Conservation (phyloP, 2,797 vertebrate genomes). For the Pseudochromis fuscus region DNA sequence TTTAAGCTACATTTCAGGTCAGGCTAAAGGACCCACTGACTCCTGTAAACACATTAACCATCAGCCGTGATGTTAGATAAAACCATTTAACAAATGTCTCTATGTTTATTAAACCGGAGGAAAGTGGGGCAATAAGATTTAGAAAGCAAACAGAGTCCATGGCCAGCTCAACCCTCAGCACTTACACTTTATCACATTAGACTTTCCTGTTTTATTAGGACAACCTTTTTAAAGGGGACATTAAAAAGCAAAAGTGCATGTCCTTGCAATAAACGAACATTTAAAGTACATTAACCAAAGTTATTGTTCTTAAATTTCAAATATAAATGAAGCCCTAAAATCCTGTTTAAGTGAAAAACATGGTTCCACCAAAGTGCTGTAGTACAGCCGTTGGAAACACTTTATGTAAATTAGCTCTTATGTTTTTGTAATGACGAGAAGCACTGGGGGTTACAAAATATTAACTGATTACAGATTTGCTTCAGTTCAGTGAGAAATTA, state of each 20-base stretch:
- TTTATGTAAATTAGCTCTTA: neutral
- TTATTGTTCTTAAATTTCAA: neutral
- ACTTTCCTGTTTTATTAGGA: neutral
- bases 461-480: neutral
- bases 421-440: neutral
- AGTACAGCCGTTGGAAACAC: neutral
- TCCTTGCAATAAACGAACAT: neutral
- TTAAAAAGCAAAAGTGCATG: neutral
- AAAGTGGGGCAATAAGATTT: too few relatives aligned
- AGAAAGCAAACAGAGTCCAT: too few relatives aligned
- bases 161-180: neutral
- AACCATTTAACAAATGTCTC: neutral
- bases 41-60: neutral
- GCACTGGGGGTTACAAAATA: neutral
- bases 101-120: too few relatives aligned
- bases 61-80: too few relatives aligned
- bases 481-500: neutral
- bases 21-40: too few relatives aligned
- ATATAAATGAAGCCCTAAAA: neutral
- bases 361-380: neutral
- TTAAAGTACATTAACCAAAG: neutral
- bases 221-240: neutral
- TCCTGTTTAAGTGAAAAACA: neutral
- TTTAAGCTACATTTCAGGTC: too few relatives aligned
- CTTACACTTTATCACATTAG: neutral